A percentile compares a stretch with the other conserved stretches of the same genome.
Evolutionary conservation across 2,888 invertebrate genomes (phyloP).

Genomic region (Drosophila rellima): DNA sequence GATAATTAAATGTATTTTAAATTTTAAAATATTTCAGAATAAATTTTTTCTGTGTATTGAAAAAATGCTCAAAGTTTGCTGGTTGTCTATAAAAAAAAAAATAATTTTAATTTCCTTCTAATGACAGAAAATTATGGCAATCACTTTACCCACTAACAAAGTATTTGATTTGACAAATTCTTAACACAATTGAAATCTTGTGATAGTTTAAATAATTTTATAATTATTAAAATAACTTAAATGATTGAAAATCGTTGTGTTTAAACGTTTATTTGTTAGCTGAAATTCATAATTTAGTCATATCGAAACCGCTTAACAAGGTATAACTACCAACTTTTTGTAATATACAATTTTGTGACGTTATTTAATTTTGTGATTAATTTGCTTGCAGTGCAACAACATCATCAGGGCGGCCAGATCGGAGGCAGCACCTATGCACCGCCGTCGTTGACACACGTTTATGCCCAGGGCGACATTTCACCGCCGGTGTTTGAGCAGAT

Average conservation of each 20-base stretch:
- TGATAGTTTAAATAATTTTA: background rate
- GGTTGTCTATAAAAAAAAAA: too few relatives aligned
- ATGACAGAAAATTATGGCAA: background rate
- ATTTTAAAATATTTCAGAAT: too few relatives aligned
- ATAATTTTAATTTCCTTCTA: too few relatives aligned
- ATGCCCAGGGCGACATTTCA: slow-evolving; percentile 92
- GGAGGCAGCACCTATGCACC: slow-evolving; percentile 81
- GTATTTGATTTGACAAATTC: background rate
- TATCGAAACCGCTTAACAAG: background rate
- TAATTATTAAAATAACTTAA: too few relatives aligned
- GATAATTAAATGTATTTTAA: too few relatives aligned
- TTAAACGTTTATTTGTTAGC: background rate
- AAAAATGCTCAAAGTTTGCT: too few relatives aligned
- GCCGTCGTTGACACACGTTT: slow-evolving; percentile 85
- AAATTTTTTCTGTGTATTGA: too few relatives aligned
- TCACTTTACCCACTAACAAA: background rate
- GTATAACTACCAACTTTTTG: background rate
- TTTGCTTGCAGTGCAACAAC: slow-evolving; percentile 74
- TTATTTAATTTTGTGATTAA: background rate
- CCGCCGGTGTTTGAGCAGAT: slow-evolving; percentile 98
- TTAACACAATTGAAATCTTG: background rate
- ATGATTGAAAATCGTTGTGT: background rate
- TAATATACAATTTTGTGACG: background rate
- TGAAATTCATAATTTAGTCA: background rate
- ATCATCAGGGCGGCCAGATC: slow-evolving; percentile 78